Evolutionary conservation across 2,113 vertebrate species (phyloP), one percentile per base, ranked within the genome.

Genomic region (Pygoscelis adeliae): DNA sequence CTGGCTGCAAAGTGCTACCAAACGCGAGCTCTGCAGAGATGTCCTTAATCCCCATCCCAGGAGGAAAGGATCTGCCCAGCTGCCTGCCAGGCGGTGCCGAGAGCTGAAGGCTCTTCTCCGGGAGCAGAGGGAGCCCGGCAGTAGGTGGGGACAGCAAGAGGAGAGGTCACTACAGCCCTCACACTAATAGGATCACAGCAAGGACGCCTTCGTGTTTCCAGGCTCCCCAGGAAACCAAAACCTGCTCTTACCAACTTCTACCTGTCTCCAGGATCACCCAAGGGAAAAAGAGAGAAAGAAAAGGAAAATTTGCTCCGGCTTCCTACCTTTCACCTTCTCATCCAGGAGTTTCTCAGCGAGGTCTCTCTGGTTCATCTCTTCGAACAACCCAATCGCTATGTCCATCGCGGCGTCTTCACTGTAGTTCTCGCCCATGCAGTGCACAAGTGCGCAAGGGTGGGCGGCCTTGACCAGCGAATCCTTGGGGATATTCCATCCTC

Each of bases 181-280:
- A 20, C 8, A 2, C 65, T 19, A 5, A 42, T 2, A 30, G 23
- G 3, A 46, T 26, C 38, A 29, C 44, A n/a, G 65, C 0, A 1
- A 1, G 80, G 59, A 66, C 73, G 55, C 6, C n/a, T 32, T 13
- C 0, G 0, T 42, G n/a, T 34, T 50, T 46, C 32, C 61, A 56
- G 36, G 8, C 65, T 93, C 42, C 36, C 21, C 11, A 13, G 27
- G 32, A 46, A 93, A 53, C 46, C 5, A 7, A 58, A 79, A 42
- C 30, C 59, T 67, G 23, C 69, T 70, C 38, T 47, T 46, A 30
- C 34, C 34, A 15, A 23, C 32, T 16, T n/a, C 15, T 17, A 6
- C 38, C 30, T 10, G 20, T 74, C 40, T 67, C 25, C 25, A 40
- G 73, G 42, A 22, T 46, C 9, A 10, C 56, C 17, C 56, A 13